Evolutionary conservation across 2,113 vertebrate species (phyloP).

Genomic region (Myiagra hebetior): DNA sequence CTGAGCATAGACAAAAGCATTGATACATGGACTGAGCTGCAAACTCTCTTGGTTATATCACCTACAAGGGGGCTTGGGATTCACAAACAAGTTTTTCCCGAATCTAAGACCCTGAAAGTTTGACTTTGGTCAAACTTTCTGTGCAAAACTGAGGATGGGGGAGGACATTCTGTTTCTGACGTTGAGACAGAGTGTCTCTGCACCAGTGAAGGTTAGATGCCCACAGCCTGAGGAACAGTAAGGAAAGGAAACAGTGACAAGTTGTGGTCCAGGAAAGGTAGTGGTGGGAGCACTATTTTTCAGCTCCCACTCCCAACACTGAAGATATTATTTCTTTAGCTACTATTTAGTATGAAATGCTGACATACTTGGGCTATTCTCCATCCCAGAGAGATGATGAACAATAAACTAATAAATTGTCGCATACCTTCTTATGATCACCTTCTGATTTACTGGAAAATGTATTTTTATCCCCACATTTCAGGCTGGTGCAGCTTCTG

Average conservation of each 20-base stretch:
- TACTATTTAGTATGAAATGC: neutral
- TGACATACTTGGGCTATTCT: neutral
- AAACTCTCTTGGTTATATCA: neutral
- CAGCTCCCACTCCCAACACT: neutral
- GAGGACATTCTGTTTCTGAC: neutral
- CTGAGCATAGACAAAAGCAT: neutral
- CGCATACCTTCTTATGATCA: neutral
- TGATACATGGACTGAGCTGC: neutral
- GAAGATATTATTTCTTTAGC: neutral
- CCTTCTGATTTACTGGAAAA: neutral
- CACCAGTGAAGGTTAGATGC: neutral
- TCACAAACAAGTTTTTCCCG: neutral
- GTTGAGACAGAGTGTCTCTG: neutral
- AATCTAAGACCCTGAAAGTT: neutral
- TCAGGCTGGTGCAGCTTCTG: neutral
- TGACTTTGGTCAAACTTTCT: neutral
- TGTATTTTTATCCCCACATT: neutral
- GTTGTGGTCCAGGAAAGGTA: neutral
- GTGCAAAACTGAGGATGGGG: neutral
- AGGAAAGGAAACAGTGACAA: neutral
- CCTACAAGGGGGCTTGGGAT: accelerated
- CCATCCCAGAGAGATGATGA: neutral
- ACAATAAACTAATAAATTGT: neutral
- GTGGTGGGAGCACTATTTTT: neutral
- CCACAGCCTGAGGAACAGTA: neutral